A percentile compares a stretch with the other conserved stretches of the same genome.
phyloP scores from a whole-genome alignment of 2,888 invertebrate species.

The Perdita meconis region DNA sequence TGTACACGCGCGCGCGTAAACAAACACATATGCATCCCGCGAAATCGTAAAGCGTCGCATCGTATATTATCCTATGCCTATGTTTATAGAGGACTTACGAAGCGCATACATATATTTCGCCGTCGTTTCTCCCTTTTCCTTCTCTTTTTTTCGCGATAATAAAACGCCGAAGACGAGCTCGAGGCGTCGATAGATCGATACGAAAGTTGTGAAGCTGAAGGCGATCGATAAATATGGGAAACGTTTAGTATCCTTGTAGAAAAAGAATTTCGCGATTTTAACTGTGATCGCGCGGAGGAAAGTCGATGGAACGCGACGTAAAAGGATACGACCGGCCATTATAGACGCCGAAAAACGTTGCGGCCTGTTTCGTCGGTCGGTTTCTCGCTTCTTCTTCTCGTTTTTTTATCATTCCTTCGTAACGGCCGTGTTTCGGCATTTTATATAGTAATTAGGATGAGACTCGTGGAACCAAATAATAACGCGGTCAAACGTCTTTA shows the following conservation, averaged over 20 bases:
- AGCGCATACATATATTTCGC: constrained; percentile 31
- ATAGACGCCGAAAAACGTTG: constrained; percentile 73
- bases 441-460: constrained; percentile 78
- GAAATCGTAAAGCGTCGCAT: constrained; percentile 58
- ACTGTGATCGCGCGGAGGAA: constrained; percentile 24
- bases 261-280: constrained; percentile 15
- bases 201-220: constrained; percentile 27
- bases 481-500: constrained; percentile 77
- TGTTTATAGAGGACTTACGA: constrained; percentile 44
- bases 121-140: not conserved
- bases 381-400: constrained; percentile 4
- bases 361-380: constrained; percentile 45
- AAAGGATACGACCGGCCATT: constrained; percentile 66
- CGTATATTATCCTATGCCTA: constrained; percentile 58
- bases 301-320: constrained; percentile 29
- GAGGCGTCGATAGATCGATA: constrained; percentile 36
- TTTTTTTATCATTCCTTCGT: constrained; percentile 65
- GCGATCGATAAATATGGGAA: constrained; percentile 31
- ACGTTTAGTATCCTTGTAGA: not conserved
- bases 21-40: constrained; percentile 10
- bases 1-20: constrained; percentile 18
- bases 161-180: constrained; percentile 32
- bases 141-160: constrained; percentile 35
- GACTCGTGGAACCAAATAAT: constrained; percentile 69
- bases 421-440: constrained; percentile 68